phyloP scores from a whole-genome alignment of 2,113 vertebrate genomes.

The Serinus canaria region DNA sequence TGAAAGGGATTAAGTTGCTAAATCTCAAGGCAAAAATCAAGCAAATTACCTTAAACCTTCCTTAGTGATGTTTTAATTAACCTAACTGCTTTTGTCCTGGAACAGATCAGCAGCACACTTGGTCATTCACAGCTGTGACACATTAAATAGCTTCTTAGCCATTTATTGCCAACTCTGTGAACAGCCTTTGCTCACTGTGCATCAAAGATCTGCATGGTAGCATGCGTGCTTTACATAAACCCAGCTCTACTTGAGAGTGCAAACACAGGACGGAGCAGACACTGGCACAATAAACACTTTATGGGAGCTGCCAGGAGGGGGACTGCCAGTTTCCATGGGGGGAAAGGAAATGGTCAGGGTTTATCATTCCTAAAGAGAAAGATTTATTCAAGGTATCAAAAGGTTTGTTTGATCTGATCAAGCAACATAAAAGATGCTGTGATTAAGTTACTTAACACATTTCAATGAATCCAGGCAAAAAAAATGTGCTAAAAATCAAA shows the following conservation, averaged over 20 bases:
- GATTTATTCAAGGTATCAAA: background rate
- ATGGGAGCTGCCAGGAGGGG: background rate
- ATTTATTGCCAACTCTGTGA: background rate
- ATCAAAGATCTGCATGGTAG: background rate
- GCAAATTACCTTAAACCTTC: slow-evolving; percentile 6
- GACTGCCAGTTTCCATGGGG: background rate
- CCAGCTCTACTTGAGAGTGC: background rate
- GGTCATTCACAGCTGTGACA: background rate
- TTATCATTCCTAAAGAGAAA: background rate
- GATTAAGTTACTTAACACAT: background rate
- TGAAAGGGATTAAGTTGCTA: slow-evolving; percentile 20
- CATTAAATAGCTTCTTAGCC: background rate
- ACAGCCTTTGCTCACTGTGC: background rate
- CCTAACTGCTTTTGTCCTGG: slow-evolving; percentile 17
- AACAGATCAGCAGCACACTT: slow-evolving; percentile 3
- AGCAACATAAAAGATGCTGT: background rate
- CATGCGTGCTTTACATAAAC: background rate
- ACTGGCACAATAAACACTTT: background rate
- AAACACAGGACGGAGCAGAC: background rate
- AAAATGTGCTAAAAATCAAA: background rate
- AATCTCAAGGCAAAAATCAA: slow-evolving; percentile 39
- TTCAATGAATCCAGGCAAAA: background rate
- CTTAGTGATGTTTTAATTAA: slow-evolving; percentile 38
- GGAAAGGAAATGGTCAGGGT: background rate
- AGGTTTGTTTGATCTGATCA: background rate